Conservation (phyloP, 1,140 invertebrate genomes). For the Drosophila pallidifrons region DNA sequence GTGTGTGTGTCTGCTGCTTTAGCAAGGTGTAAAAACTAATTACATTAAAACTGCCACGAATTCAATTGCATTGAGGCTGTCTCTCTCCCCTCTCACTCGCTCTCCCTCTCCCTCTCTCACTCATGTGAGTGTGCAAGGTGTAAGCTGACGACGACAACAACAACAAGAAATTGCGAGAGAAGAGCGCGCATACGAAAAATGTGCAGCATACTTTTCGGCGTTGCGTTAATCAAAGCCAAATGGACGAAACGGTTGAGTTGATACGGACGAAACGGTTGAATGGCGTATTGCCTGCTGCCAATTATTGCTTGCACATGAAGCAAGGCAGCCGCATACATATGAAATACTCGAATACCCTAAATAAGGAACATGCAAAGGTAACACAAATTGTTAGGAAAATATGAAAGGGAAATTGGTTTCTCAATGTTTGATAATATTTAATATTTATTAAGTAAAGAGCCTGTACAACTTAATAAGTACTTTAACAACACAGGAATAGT, state of each 20-base stretch:
- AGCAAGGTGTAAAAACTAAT: constrained; percentile 81
- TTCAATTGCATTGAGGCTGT: constrained; percentile 72
- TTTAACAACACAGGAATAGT: too few species aligned
- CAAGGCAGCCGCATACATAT: not conserved
- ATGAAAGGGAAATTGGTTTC: too few species aligned
- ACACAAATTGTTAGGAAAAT: too few species aligned
- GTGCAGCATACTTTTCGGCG: constrained; percentile 64
- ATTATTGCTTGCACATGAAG: constrained; percentile 21
- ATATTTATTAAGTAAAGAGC: too few species aligned
- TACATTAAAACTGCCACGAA: constrained; percentile 83
- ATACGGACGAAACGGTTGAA: constrained; percentile 17
- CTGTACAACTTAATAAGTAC: too few species aligned
- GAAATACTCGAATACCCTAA: constrained; percentile 8
- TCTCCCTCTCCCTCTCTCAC: constrained; percentile 1
- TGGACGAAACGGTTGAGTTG: constrained; percentile 31
- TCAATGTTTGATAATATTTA: too few species aligned
- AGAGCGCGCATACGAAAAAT: constrained; percentile 44
- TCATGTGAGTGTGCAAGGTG: constrained; percentile 35
- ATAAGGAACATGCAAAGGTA: too few species aligned
- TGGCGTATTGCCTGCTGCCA: constrained; percentile 25
- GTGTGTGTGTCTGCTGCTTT: constrained; percentile 54
- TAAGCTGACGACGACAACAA: constrained; percentile 31
- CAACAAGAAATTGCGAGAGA: constrained; percentile 10
- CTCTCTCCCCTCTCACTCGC: not conserved
- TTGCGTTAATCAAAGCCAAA: constrained; percentile 70